Base-by-base conservation (phyloP, 2,888 invertebrate genomes). In the Cyclophora punctaria region DNA sequence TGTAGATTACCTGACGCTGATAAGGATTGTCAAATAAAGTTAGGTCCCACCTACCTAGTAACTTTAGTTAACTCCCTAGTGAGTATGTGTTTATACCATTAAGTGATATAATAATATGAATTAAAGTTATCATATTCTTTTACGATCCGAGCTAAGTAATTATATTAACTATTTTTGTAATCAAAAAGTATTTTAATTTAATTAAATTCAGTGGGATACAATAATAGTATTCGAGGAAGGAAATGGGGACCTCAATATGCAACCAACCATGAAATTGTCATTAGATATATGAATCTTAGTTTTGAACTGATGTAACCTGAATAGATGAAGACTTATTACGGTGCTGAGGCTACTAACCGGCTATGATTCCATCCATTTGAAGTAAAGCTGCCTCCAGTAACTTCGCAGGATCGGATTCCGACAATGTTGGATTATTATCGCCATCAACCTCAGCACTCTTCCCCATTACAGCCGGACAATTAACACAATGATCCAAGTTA, bases 331-430 rank as follows among this genome's bases (percentile, higher is more conserved):
- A 46, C 44, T 35, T 20, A 20, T 20, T 1, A 20, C 20, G 20
- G 20, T 20, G 20, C 20, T 2, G 5, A 49, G 47, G n/a, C 41
- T 43, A 63, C 84, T 84, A 79, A 93, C 94, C 94, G 75, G 94
- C 94, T 81, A 96, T 93, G 69, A 96, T 95, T 49, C 95, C 96
- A 82, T 96, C 96, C 94, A 96, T 95, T 83, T 96, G 95, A 73
- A 95, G 91, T 52, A 96, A 88, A 44, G 96, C 96, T 59, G 95
- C 95, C 75, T 95, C 95, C 72, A 96, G 87, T 83, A 96, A 91
- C 82, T 94, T 94, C 68, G 95, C 94, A 55, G 96, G 96, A 81
- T 96, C 96, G 50, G 95, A 95, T 78, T 96, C 96, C 47, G 90
- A 82, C 60, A 76, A 78, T 64, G 87, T 82, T 68, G 83, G 86